Base-by-base conservation (phyloP, 2,797 vertebrate species). In the Clarias fuscus region DNA sequence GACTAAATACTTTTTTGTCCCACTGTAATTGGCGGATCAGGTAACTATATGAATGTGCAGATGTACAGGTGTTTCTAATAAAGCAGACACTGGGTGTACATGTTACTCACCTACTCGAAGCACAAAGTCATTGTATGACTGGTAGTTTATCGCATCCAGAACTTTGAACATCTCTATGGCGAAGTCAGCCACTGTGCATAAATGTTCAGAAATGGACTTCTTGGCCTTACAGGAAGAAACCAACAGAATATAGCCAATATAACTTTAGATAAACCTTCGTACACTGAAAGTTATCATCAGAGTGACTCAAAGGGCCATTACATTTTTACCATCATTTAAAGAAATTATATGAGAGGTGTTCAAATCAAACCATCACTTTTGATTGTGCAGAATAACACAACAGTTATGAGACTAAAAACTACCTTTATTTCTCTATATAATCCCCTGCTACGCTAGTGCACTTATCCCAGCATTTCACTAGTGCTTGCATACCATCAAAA, bases 111-210 rank as follows among this genome's bases (percentile, higher is more conserved):
- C 98, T 18, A 99, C 98, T 92, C 98, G 96, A 86, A 99, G 95
- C 89, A 99, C 98, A 91, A 99, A 99, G 91, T 99, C 98, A 0
- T 99, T 99, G 91, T 99, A 99, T 7, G 98, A 99, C 94, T 99
- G 98, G 92, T 99, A 99, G 95, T 99, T 99, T 94, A 99, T 99
- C 93, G 98, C 98, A 90, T 99, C 97, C 92, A 99, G 95, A 87
- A 99, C 98, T 0, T 98, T 96, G 90, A 99, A 99, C 98, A 99
- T 99, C 90, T 99, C 98, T 3, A 99, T 97, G 93, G 98, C 96
- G 86, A 98, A 99, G 92, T 99, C 97, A 17, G 98, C 97, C 90
- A 99, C 94, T 2, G 96, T 97, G 94, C 97, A 97, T 90, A 99
- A 94, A 91, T 99, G 97, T 87, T 96, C 95, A 91, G 96, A 96